Base-by-base conservation (phyloP, 2,888 invertebrate species). In the Synanthedon andrenaeformis region DNA sequence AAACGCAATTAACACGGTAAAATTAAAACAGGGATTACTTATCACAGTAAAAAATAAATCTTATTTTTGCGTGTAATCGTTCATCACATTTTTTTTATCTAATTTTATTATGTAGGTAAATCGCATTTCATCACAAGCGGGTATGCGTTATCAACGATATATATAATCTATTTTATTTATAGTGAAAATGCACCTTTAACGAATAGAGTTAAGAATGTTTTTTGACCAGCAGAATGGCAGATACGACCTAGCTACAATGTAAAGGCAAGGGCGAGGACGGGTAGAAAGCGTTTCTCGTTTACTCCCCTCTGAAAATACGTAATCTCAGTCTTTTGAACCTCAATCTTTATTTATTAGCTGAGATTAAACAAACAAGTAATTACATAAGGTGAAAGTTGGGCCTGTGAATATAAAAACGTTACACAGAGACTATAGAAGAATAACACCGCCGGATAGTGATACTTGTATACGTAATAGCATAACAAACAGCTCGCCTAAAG, bases 251-350 rank as follows among this genome's bases (percentile, higher is more conserved):
- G 76, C 81, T 82, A 83, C 78, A 79, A 77, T 78, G 84, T 82
- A 82, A 84, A 85, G 85, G 85, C 86, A 82, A 85, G 84, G 83
- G 82, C 77, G 79, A 86, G 86, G 86, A 86, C 86, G 86, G 86
- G 86, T 82, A 79, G 78, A 83, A 84, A 86, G 85, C 84, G 79
- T 81, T 79, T 80, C 74, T 80, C 72, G 76, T 82, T 77, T 76
- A 78, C 80, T 80, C 79, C 74, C 79, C 76, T 77, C 76, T 77
- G 82, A 77, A 80, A 79, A 79, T 77, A 83, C 83, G 81, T 84
- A 81, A 72, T 80, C 73, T 85, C 85, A 86, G 85, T 86, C 85
- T 86, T 86, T 82, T 84, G 74, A 74, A 79, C 79, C 77, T 80
- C 76, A 74, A 75, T 70, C 75, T 74, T 76, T 70, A 35, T 35